Evolutionary conservation across 2,888 invertebrate genomes (phyloP), one percentile per base, ranked within the genome.

Genomic region (Falcaria lacertinaria): DNA sequence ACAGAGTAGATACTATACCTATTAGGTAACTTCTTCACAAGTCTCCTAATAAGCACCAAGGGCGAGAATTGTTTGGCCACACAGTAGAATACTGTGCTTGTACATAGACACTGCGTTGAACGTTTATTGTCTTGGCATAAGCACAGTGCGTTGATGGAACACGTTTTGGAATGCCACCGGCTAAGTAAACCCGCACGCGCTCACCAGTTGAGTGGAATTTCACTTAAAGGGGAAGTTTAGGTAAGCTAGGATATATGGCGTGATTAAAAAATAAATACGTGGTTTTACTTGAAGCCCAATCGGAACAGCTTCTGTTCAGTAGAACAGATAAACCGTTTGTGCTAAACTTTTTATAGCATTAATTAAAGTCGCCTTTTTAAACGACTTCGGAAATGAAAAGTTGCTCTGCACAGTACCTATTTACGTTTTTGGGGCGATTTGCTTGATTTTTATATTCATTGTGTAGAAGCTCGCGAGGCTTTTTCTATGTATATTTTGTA

Each of bases 131-230:
- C 8, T 1, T 17, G 19, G 11, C n/a, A 11, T 13, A 8, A 4
- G 28, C 17, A 32, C 35, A 41, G 22, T 7, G 19, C 13, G 40
- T 36, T 32, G 15, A 32, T 39, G 16, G 17, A 22, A 36, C 22
- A 33, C 39, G 40, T 39, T 40, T 39, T 38, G 19, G 60, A 59
- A 57, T 60, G 57, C 60, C 53, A 52, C 53, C 43, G 44, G 53
- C 69, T 74, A 74, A 73, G 64, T 57, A 59, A 64, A 58, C 49
- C 55, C 52, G 62, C 74, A 74, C 65, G 69, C 62, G 59, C 54
- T 54, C 65, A 68, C 67, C 70, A 69, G 73, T 58, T 54, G 58
- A 45, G 59, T 47, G 75, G 80, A 75, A 81, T 81, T 79, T 80
- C 76, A 73, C 74, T 65, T 43, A 64, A 60, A 37, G 15, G 37